Percentiles rank a stretch among this genome's conserved stretches.
Evolutionary conservation across 2,797 vertebrate genomes (phyloP).

Genomic region (Lerista edwardsae): DNA sequence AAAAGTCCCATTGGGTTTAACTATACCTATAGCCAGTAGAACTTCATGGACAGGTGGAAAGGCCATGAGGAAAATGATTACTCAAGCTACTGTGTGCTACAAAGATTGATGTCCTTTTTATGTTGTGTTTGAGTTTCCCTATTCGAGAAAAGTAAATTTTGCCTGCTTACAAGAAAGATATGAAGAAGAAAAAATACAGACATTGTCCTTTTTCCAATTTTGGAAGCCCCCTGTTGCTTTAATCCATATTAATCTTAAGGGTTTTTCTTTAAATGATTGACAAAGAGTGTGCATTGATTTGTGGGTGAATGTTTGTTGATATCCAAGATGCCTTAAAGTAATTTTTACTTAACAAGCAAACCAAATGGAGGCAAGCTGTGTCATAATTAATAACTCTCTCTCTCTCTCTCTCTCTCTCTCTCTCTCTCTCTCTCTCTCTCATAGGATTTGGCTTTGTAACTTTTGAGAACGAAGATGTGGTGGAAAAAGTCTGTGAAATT

Average conservation of each 20-base stretch:
- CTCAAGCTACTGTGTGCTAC: slow-evolving; percentile 57
- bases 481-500: slow-evolving; percentile 99
- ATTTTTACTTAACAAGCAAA: background rate
- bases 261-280: background rate
- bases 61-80: slow-evolving; percentile 43
- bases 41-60: slow-evolving; percentile 53
- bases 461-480: slow-evolving; percentile 99
- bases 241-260: slow-evolving; percentile 40
- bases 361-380: background rate
- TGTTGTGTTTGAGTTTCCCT: slow-evolving; percentile 39
- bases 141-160: slow-evolving; percentile 43
- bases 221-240: slow-evolving; percentile 31
- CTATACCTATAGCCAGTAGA: slow-evolving; percentile 60
- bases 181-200: background rate
- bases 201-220: slow-evolving; percentile 36
- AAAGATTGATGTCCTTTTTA: slow-evolving; percentile 47
- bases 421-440: slow-evolving; percentile 63
- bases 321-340: background rate
- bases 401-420: slow-evolving; percentile 67
- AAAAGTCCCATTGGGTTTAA: slow-evolving; percentile 59
- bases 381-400: slow-evolving; percentile 20
- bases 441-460: slow-evolving; percentile 99
- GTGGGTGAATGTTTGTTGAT: background rate
- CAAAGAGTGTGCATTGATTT: background rate
- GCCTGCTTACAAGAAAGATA: slow-evolving; percentile 44